These are phyloP conservation scores for Xanthostigma xanthostigma DNA, from an alignment of 2,888 invertebrate genomes.

Conservation along the genomic window DNA sequence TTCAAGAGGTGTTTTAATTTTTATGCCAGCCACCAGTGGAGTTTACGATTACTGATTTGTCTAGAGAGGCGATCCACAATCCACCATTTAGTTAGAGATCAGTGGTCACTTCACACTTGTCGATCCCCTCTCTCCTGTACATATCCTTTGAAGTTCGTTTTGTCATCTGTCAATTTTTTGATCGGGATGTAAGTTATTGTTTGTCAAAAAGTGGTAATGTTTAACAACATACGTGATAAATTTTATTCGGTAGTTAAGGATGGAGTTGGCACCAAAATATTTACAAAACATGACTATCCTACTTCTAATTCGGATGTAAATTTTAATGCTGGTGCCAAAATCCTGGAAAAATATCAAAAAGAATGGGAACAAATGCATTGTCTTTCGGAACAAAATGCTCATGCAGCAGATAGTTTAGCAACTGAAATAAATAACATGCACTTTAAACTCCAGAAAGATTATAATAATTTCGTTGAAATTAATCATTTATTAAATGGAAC, in stretches of 20 bases:
- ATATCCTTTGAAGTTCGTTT: too few species aligned
- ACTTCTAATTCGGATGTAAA: conserved; percentile 22
- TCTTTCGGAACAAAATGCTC: conserved; percentile 52
- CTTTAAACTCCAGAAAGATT: conserved; percentile 17
- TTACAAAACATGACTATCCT: not conserved
- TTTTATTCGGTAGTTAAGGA: not conserved
- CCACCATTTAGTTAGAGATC: too few species aligned
- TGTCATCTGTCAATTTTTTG: too few species aligned
- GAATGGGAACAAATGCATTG: conserved; percentile 57
- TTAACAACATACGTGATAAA: not conserved
- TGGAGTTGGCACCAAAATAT: not conserved
- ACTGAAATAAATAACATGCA: conserved; percentile 29
- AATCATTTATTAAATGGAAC: conserved; percentile 20
- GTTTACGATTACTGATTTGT: too few species aligned
- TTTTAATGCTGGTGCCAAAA: conserved; percentile 48
- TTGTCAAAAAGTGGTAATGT: not conserved
- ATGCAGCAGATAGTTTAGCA: conserved; percentile 38
- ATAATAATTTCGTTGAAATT: conserved; percentile 21
- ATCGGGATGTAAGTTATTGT: too few species aligned
- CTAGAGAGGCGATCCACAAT: too few species aligned
- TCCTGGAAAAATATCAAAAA: conserved; percentile 53
- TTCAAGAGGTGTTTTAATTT: too few species aligned
- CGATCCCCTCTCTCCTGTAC: too few species aligned
- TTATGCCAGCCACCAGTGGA: too few species aligned
- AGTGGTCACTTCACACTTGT: too few species aligned